Evolutionary conservation across 1,140 invertebrate species (phyloP), one percentile per base, ranked within the genome.

Genomic region (Drosophila takahashii): DNA sequence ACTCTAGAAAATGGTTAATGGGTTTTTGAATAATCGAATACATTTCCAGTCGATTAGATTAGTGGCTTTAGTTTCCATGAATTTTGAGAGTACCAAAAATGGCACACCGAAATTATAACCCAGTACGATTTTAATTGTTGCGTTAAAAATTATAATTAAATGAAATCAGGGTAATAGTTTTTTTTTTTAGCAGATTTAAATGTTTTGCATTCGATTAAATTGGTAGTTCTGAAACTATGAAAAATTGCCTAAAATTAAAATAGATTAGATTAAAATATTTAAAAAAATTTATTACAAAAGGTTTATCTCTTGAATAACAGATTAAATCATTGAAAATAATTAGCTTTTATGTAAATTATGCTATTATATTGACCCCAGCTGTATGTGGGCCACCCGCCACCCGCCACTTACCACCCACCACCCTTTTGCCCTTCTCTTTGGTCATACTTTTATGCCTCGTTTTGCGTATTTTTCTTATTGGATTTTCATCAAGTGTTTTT

Each of bases 381-480:
- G 27, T 16, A 9, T 47, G 37, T 57, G 39, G 36, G 18, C 27
- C 29, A 11, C 36, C 27, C 51, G 0, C 10, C 45, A 34, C 26
- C 26, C 16, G 13, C 18, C 9, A 3, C n/a, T n/a, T n/a, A 1
- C 10, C 45, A 34, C 26, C 26, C 16, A 16, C 18, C 9, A 3
- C n/a, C 47, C 32, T 29, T 16, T 32, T 32, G 5, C n/a, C 27
- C 3, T 16, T 32, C n/a, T 11, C 26, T 41, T 41, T 16, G 32
- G 26, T 9, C 41, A 34, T 56, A n/a, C 47, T 45, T 58, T 67
- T 77, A 41, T 74, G 51, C 54, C 60, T 70, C 44, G 54, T 56
- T 62, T 70, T 54, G 59, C 60, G 64, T 44, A 61, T 62, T 65
- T 48, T 60, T 84, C 56, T 42, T 50, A 83, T 83, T 78, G 62